Evolutionary conservation across 2,113 vertebrate genomes (phyloP), one percentile per base, ranked within the genome.

Genomic region (Bettongia penicillata): DNA sequence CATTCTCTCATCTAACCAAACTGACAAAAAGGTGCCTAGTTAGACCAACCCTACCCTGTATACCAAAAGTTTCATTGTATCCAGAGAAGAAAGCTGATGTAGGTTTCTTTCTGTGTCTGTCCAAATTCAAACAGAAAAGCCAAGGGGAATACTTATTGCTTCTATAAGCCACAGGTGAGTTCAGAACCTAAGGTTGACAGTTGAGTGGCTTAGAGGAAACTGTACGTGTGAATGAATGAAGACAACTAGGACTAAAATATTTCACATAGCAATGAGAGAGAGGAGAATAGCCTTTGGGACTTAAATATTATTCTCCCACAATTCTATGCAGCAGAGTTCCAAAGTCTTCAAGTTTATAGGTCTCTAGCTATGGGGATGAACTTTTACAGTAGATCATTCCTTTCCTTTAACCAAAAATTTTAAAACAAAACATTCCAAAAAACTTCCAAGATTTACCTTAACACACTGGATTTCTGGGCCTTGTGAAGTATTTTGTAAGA

Each of bases 401-500:
- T 91, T 49, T 93, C 77, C 84, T 96, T 94, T 93, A 91, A 55
- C 53, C 50, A 96, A 93, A 95, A 8, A 89, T 52, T 16, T n/a
- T 7, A 77, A 77, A 77, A 77, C 5, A 77, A n/a, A n/a, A 84
- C 23, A 55, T 55, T 53, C 91, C 96, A 96, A 90, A 25, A 22
- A 51, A 51, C 31, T 48, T 55, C 2, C 26, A 57, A 89, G 94
- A 43, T 55, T 98, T 98, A 99, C 99, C 99, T 99, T 95, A 99
- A 95, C 52, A 97, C 98, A 49, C 51, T 98, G 84, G 99, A 98
- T 97, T 99, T 99, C 97, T 98, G 97, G 92, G 98, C 98, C 97
- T 98, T 99, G 97, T 98, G 98, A 96, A 99, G 99, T 94, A 99
- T 98, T 97, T 98, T 99, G 98, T 99, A 99, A 95, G 98, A 97